Conservation (phyloP, 2,113 vertebrate genomes). For the Pterocles burchelli region DNA sequence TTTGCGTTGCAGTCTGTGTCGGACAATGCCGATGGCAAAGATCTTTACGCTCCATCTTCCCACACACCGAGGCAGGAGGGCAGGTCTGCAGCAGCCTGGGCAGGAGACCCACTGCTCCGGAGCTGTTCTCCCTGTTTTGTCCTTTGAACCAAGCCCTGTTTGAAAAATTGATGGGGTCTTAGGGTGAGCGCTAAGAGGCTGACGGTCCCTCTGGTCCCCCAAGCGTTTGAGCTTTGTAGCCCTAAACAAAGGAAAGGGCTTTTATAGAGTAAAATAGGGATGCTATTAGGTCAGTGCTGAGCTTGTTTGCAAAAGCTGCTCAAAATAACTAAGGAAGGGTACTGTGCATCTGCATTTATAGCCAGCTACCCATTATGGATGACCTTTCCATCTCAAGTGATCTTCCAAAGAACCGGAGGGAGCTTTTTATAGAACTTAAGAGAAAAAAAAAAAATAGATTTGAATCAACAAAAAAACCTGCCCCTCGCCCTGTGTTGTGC, state of each 20-base stretch:
- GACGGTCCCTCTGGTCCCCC: background rate
- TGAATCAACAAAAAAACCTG: background rate
- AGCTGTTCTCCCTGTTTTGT: background rate
- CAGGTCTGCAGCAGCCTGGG: background rate
- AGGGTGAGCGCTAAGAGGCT: background rate
- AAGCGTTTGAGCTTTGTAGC: background rate
- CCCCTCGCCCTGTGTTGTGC: background rate
- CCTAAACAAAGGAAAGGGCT: background rate
- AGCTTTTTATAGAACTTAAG: background rate
- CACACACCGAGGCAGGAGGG: background rate
- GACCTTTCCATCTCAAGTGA: slow-evolving; percentile 29
- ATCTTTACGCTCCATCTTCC: background rate
- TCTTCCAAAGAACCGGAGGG: background rate
- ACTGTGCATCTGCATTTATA: background rate
- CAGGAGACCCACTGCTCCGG: background rate
- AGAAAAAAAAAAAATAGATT: background rate
- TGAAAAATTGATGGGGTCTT: background rate
- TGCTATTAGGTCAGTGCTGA: background rate
- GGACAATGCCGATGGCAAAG: background rate
- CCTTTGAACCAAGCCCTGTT: background rate
- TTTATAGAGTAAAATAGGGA: background rate
- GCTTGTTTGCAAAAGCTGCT: background rate
- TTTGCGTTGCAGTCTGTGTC: background rate
- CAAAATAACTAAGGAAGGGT: background rate
- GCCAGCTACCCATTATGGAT: background rate